Conservation (phyloP, 2,888 invertebrate species). For the Zhuqinia jingwanae region DNA sequence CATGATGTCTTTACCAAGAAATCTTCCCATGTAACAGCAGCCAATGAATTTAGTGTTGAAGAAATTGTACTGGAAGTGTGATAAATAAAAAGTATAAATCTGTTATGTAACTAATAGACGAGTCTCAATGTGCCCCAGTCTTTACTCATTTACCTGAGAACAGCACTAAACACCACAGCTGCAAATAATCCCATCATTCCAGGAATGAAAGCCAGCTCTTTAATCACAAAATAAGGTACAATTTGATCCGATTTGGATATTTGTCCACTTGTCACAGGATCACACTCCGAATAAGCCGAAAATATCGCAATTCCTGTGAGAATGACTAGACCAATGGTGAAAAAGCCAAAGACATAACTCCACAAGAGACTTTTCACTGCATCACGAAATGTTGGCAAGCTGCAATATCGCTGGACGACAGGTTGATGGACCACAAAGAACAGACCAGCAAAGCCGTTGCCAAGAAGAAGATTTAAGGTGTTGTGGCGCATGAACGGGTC, state of each 20-base stretch:
- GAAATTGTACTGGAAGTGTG: conserved; percentile 74
- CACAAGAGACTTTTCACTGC: conserved; percentile 62
- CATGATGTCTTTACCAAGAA: conserved; percentile 70
- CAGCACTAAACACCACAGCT: conserved; percentile 74
- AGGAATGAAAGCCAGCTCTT: conserved; percentile 75
- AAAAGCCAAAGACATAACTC: conserved; percentile 53
- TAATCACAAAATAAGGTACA: conserved; percentile 75
- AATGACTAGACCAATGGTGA: conserved; percentile 69
- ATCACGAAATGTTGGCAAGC: conserved; percentile 66
- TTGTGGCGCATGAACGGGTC: conserved; percentile 79
- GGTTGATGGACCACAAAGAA: conserved; percentile 76
- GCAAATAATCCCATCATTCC: conserved; percentile 78
- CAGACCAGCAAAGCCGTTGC: conserved; percentile 75
- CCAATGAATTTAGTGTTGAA: conserved; percentile 75
- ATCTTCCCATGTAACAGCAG: conserved; percentile 77
- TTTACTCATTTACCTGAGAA: conserved; percentile 76
- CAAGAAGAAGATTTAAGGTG: conserved; percentile 76
- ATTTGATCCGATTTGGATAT: conserved; percentile 75
- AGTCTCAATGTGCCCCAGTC: neutral
- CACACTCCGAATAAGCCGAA: conserved; percentile 73
- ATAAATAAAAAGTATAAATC: too few species aligned
- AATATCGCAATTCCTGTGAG: conserved; percentile 77
- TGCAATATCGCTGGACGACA: conserved; percentile 77
- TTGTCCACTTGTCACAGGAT: conserved; percentile 66
- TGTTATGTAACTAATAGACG: too few species aligned